Percentiles rank a stretch among this genome's conserved stretches.
These are phyloP conservation scores for Nematostella vectensis DNA, from an alignment of 92 coral and sea anemone genomes.

Conservation along the genomic window DNA sequence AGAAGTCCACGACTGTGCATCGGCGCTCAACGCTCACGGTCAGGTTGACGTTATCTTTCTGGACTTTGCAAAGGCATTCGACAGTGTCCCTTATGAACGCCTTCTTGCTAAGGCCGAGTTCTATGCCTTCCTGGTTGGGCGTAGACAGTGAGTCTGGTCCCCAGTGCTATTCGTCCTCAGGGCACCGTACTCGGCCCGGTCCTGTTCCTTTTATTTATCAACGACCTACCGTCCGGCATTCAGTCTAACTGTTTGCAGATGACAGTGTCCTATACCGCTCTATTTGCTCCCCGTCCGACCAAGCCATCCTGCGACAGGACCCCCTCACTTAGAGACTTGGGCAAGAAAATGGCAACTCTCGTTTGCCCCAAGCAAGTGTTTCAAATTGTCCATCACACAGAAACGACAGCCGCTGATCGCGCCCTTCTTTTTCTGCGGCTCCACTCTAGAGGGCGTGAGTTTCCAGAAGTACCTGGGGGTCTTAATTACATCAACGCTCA, in stretches of 20 bases:
- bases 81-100: no score
- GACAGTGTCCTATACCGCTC: slow-evolving; percentile 2
- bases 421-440: not conserved
- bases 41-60: no score
- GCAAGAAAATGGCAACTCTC: slow-evolving; percentile 2
- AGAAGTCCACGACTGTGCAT: slow-evolving; percentile 8
- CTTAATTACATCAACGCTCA: not conserved
- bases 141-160: not conserved
- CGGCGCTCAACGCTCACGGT: no score
- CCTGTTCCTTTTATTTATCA: not conserved
- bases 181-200: not conserved
- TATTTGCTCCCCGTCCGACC: not conserved
- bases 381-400: not conserved
- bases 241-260: not conserved
- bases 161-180: not conserved
- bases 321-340: not conserved
- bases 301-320: not conserved
- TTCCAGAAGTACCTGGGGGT: slow-evolving; percentile 10
- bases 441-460: not conserved
- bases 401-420: slow-evolving; percentile 5
- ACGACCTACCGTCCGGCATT: not conserved
- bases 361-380: slow-evolving; percentile 4
- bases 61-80: no score
- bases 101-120: no score
- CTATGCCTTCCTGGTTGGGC: not conserved